Percentiles rank a stretch among this genome's conserved stretches.
Evolutionary conservation across 2,888 invertebrate genomes (phyloP).

Genomic region (Drosophila colorata): DNA sequence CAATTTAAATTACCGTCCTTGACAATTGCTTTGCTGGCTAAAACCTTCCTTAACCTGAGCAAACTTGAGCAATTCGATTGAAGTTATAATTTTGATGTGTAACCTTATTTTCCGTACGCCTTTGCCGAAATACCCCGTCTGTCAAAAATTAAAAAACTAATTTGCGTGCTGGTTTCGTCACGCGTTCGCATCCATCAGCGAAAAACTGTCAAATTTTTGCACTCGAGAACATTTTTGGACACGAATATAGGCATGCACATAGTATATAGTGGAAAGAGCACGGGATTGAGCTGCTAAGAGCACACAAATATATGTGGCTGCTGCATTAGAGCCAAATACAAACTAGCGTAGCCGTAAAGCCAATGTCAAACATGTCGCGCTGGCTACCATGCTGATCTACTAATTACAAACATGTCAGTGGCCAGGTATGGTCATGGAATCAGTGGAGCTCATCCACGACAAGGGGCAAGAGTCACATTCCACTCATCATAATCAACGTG

Average conservation of each 20-base stretch:
- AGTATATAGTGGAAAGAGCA: neutral
- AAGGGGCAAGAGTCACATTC: neutral
- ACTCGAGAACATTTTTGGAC: conserved; percentile 5
- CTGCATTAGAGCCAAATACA: conserved; percentile 38
- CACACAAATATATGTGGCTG: conserved; percentile 30
- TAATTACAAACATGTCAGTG: conserved; percentile 77
- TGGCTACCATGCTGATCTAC: conserved; percentile 43
- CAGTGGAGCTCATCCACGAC: conserved; percentile 20
- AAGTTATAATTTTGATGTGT: conserved; percentile 14
- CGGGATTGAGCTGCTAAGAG: neutral
- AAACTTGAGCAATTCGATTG: conserved; percentile 1
- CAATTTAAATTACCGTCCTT: too few species aligned
- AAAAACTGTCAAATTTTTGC: conserved; percentile 25
- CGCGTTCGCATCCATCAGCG: conserved; percentile 28
- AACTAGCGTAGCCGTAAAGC: conserved; percentile 23
- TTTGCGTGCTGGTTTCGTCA: conserved; percentile 59
- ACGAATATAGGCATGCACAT: conserved; percentile 4
- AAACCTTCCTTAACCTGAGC: too few species aligned
- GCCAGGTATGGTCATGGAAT: conserved; percentile 25
- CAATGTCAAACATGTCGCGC: conserved; percentile 38
- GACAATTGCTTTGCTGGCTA: too few species aligned
- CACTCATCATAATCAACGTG: conserved; percentile 42
- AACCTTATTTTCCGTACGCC: conserved; percentile 3
- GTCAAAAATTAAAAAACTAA: conserved; percentile 58
- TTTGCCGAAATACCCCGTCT: neutral